Conservation (phyloP, 2,113 vertebrate genomes). For the Andinoacara biseriatus region DNA sequence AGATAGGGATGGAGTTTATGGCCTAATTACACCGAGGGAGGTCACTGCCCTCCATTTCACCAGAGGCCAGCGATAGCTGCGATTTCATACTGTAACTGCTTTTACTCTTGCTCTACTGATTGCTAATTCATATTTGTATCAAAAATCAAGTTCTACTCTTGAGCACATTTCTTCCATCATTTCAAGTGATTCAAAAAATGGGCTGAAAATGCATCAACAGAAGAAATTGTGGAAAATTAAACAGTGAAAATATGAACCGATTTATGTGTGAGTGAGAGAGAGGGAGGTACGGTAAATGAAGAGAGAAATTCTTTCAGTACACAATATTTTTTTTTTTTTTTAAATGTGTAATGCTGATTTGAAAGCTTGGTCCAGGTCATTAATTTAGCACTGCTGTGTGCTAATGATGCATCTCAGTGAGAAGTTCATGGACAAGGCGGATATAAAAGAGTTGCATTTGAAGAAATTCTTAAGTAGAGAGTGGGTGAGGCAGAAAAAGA, state of each 20-base stretch:
- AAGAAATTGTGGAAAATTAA: neutral
- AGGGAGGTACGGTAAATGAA: neutral
- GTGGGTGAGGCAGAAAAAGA: slow-evolving; percentile 30
- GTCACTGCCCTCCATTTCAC: slow-evolving; percentile 73
- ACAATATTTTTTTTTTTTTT: neutral
- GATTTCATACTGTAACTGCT: slow-evolving; percentile 46
- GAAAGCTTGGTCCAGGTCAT: slow-evolving; percentile 39
- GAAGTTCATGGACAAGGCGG: neutral
- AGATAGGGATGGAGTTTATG: slow-evolving; percentile 45
- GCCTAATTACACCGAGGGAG: slow-evolving; percentile 64
- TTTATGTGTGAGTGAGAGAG: neutral
- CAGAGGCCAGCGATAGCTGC: slow-evolving; percentile 53
- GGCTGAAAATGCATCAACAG: neutral
- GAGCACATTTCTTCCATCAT: slow-evolving; percentile 18
- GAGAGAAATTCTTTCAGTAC: slow-evolving; percentile 8
- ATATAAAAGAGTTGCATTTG: slow-evolving; percentile 30
- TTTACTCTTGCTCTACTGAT: slow-evolving; percentile 52
- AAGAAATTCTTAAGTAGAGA: slow-evolving; percentile 45
- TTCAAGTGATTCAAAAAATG: slow-evolving; percentile 2
- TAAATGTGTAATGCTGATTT: neutral
- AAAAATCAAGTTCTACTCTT: slow-evolving; percentile 24
- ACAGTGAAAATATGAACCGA: neutral
- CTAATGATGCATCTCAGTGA: slow-evolving; percentile 47
- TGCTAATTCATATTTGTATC: slow-evolving; percentile 39
- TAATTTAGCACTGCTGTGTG: slow-evolving; percentile 43